Percentiles rank a stretch among this genome's conserved stretches.
These are phyloP conservation scores for Holothuria leucospilota DNA, from an alignment of 53 echinoderm and acorn worm genomes.

Conservation along the genomic window DNA sequence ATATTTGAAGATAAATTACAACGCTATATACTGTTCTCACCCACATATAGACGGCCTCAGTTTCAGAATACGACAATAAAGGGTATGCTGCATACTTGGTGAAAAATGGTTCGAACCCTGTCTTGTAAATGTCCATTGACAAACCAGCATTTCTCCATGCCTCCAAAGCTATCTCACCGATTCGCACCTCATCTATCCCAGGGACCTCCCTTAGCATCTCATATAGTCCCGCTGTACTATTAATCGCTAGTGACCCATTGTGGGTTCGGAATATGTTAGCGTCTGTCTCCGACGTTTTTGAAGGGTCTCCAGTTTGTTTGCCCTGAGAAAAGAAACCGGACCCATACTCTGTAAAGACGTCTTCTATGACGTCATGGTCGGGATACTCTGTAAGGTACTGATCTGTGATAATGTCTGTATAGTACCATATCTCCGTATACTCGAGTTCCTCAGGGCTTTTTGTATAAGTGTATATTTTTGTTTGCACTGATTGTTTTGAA, in stretches of 20 bases:
- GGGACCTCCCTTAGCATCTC: slow-evolving; percentile 28
- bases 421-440: slow-evolving; percentile 37
- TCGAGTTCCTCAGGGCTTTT: slow-evolving; percentile 24
- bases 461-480: neutral
- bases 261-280: neutral
- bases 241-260: slow-evolving; percentile 12
- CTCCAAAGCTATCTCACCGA: slow-evolving; percentile 29
- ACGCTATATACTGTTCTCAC: neutral
- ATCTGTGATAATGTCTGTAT: slow-evolving; percentile 24
- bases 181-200: slow-evolving; percentile 9
- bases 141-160: slow-evolving; percentile 27
- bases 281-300: neutral
- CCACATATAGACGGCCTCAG: slow-evolving; percentile 28
- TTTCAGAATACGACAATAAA: slow-evolving; percentile 6
- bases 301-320: neutral
- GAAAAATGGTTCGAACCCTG: slow-evolving; percentile 21
- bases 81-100: slow-evolving; percentile 34
- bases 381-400: slow-evolving; percentile 30
- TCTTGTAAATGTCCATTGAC: slow-evolving; percentile 19
- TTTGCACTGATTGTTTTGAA: neutral
- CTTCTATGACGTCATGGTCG: slow-evolving; percentile 2
- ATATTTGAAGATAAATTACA: no score
- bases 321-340: neutral
- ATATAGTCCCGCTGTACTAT: neutral
- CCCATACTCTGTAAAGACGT: neutral